Evolutionary conservation across 23 tunicate species (phyloP).

Genomic region (Corella eumyota): DNA sequence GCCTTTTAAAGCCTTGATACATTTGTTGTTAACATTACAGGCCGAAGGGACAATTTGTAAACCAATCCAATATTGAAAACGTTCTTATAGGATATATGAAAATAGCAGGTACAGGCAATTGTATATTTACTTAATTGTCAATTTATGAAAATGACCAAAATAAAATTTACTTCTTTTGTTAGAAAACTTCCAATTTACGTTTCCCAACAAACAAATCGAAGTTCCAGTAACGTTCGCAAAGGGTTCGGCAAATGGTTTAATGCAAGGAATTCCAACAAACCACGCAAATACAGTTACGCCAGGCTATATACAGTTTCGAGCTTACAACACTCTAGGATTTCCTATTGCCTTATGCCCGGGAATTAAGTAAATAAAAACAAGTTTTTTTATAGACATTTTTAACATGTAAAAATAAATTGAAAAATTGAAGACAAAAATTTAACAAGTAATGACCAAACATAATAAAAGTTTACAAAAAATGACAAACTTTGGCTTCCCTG

Average conservation of each 20-base stretch:
- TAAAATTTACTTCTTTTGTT: not conserved
- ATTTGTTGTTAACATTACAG: no score
- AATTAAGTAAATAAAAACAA: slow-evolving; percentile 15
- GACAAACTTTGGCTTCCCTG: not conserved
- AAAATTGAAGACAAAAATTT: no score
- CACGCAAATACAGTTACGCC: slow-evolving; percentile 4
- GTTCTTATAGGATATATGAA: no score
- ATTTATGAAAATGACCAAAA: not conserved
- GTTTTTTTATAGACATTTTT: no score
- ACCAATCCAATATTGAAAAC: no score
- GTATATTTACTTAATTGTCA: not conserved
- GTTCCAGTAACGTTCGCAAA: slow-evolving; percentile 10
- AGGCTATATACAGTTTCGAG: slow-evolving; percentile 31
- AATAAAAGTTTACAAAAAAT: no score
- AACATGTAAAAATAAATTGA: no score
- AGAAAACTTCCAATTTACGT: not conserved
- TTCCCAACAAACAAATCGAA: slow-evolving; percentile 8
- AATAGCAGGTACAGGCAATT: no score
- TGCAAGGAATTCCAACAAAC: slow-evolving; percentile 11
- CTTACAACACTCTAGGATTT: slow-evolving; percentile 19
- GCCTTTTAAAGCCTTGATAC: no score
- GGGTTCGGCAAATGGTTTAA: slow-evolving; percentile 7
- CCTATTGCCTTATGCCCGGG: slow-evolving; percentile 44
- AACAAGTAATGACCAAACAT: no score
- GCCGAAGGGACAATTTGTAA: no score